Percentiles rank a stretch among this genome's conserved stretches.
These are phyloP conservation scores for Oxycera nigricornis DNA, from an alignment of 2,888 invertebrate genomes.

Conservation along the genomic window DNA sequence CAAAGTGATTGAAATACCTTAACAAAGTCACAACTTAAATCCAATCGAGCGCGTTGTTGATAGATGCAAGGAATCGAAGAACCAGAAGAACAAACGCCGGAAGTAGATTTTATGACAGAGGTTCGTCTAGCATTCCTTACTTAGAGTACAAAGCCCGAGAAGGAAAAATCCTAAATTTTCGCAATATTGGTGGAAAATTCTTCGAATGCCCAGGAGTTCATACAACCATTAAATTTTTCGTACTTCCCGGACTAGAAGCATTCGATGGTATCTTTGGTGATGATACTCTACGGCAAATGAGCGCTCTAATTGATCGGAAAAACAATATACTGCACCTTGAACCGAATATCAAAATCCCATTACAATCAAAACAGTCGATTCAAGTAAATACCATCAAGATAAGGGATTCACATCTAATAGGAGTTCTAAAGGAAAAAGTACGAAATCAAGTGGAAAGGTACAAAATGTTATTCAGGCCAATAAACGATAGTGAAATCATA, in stretches of 20 bases:
- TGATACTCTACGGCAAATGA: conserved; percentile 42
- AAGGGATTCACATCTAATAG: background rate
- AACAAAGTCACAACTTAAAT: no score
- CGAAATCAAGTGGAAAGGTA: background rate
- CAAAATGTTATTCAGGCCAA: background rate
- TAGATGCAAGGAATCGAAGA: no score
- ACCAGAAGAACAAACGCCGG: no score
- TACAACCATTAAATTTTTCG: conserved; percentile 37
- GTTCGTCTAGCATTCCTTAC: background rate
- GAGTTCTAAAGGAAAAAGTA: no score
- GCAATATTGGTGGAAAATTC: conserved; percentile 3
- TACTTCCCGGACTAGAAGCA: conserved; percentile 33
- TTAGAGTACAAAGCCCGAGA: background rate
- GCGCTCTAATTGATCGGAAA: conserved; percentile 45
- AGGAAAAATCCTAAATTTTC: background rate
- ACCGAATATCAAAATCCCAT: conserved; percentile 1
- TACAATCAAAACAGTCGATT: conserved; percentile 12
- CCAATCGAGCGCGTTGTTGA: no score
- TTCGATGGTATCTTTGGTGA: conserved; percentile 43
- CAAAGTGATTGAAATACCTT: no score
- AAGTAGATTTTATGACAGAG: background rate
- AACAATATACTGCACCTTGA: conserved; percentile 37
- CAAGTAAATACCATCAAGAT: conserved; percentile 33
- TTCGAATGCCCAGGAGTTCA: conserved; percentile 29
- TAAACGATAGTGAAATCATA: background rate